Conservation (phyloP, 2,113 vertebrate genomes). For the Alouatta palliata region DNA sequence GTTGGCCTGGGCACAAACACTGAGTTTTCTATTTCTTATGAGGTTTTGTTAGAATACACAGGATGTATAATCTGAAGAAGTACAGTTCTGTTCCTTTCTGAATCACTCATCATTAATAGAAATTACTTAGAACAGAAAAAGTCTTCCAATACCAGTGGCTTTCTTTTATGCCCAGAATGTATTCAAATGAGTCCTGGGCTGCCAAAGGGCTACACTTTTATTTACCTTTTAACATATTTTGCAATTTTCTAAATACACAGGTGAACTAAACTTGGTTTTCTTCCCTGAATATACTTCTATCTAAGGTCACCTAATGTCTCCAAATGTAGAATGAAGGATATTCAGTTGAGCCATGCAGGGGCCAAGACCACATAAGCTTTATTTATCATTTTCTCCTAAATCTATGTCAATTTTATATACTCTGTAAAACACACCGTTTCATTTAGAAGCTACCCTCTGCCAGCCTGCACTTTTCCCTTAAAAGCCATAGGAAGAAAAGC, state of each 20-base stretch:
- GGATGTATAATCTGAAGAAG: neutral
- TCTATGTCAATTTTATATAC: neutral
- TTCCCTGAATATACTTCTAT: conserved; percentile 2
- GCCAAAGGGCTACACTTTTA: neutral
- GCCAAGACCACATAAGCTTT: neutral
- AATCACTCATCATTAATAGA: conserved; percentile 41
- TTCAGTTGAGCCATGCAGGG: neutral
- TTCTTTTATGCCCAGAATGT: neutral
- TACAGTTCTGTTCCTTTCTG: conserved; percentile 21
- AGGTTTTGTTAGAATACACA: neutral
- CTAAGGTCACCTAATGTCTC: neutral
- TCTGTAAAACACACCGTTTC: conserved; percentile 7
- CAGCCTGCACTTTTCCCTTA: neutral
- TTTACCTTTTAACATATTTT: neutral
- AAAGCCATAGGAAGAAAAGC: neutral
- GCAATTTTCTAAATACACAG: conserved; percentile 6
- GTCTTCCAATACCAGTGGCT: neutral
- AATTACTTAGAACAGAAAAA: conserved; percentile 15
- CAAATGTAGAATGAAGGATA: neutral
- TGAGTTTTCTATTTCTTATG: neutral
- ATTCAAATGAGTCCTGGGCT: neutral
- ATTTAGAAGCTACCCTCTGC: neutral
- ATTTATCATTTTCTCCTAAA: conserved; percentile 20
- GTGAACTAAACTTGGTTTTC: neutral
- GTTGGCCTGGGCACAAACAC: neutral